Evolutionary conservation across 2,113 vertebrate genomes (phyloP).

Genomic region (Galbula dea): DNA sequence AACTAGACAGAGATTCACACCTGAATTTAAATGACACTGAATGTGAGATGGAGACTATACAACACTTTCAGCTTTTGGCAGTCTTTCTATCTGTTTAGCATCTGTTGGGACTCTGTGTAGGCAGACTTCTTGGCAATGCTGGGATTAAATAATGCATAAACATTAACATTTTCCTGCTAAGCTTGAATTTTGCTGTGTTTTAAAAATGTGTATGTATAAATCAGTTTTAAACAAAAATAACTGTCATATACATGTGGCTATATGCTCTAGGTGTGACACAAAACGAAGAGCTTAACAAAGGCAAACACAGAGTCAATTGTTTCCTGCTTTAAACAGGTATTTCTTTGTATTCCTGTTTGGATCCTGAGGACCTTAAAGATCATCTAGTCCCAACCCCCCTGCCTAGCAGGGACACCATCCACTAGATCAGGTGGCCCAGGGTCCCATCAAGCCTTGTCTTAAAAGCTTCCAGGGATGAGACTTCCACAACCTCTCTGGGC

Average conservation of each 20-base stretch:
- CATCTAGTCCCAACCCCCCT: too few relatives aligned
- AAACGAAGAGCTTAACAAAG: neutral
- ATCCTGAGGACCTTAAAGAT: neutral
- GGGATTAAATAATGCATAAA: conserved; percentile 29
- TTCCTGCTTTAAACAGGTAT: neutral
- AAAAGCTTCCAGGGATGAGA: too few relatives aligned
- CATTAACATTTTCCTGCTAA: conserved; percentile 14
- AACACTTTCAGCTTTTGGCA: neutral
- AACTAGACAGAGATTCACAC: neutral
- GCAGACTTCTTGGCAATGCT: conserved; percentile 13
- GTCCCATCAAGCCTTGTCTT: too few relatives aligned
- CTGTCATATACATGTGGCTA: neutral
- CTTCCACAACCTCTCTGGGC: too few relatives aligned
- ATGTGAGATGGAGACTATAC: neutral
- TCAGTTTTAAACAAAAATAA: conserved; percentile 25
- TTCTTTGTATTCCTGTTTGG: neutral
- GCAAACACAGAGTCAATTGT: neutral
- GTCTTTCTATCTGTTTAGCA: neutral
- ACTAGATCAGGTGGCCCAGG: too few relatives aligned
- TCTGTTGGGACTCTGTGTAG: conserved; percentile 3
- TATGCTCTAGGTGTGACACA: neutral
- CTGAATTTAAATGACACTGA: conserved; percentile 6
- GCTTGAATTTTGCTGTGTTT: neutral
- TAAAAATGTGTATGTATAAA: neutral
- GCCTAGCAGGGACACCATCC: too few relatives aligned